phyloP scores from a whole-genome alignment of 1,140 invertebrate genomes.

The Brachystomella parvula region DNA sequence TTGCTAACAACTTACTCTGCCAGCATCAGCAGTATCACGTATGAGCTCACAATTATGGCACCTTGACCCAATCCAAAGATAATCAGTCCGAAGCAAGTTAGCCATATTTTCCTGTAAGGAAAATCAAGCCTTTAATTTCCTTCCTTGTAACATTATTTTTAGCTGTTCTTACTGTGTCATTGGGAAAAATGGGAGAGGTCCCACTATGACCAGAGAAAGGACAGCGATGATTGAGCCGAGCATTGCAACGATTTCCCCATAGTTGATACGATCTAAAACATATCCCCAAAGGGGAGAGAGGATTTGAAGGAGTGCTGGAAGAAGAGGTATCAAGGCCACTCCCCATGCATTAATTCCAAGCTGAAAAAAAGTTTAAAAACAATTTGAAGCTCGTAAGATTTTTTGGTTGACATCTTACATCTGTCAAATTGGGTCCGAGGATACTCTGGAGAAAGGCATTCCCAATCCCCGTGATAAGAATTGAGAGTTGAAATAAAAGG shows the following conservation, averaged over 20 bases:
- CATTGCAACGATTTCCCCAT: neutral
- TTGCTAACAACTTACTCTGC: neutral
- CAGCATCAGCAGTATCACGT: neutral
- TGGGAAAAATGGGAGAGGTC: neutral
- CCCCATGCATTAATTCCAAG: neutral
- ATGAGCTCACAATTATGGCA: neutral
- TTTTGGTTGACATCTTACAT: neutral
- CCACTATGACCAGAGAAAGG: neutral
- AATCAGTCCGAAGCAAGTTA: neutral
- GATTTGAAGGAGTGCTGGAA: neutral
- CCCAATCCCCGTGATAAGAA: neutral
- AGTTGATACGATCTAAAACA: neutral
- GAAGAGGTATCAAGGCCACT: neutral
- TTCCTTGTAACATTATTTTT: neutral
- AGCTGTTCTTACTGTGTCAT: neutral
- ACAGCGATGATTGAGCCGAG: neutral
- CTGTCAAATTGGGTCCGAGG: neutral
- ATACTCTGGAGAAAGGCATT: neutral
- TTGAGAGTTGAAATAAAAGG: neutral
- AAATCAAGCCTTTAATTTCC: neutral
- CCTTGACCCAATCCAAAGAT: neutral
- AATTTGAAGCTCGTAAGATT: neutral
- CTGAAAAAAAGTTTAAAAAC: neutral
- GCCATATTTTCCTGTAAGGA: neutral
- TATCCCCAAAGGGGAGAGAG: neutral